Evolutionary conservation across 1,140 invertebrate genomes (phyloP), one percentile per base, ranked within the genome.

Genomic region (Rhizoglyphus robini): DNA sequence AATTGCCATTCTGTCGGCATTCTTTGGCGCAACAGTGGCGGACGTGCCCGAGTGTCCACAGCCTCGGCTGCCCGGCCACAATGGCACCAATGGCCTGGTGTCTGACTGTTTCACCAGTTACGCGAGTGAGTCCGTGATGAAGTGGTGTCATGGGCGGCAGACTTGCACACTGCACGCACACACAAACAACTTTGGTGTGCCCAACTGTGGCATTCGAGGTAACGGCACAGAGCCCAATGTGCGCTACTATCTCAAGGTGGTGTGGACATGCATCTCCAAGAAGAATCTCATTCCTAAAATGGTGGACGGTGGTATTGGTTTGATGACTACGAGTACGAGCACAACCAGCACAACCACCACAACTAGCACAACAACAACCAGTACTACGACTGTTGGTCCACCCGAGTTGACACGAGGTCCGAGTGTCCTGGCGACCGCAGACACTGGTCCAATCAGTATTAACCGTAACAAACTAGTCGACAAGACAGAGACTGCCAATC

Each of bases 1-100:
- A 70, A 84, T 96, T 4, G 90, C 88, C 23, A 85, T 96, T 68
- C 93, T 90, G 76, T 90, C 88, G 41, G 90, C 90, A 5, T 86
- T 86, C 72, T 96, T 88, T 74, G 90, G 90, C 8, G 81, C 89
- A 64, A 90, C 88, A 0, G 85, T 88, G 74, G 87, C 88, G 72
- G 88, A 90, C 71, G 90, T 86, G 65, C 82, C 88, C 68, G 86
- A 90, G 71, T 95, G 90, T 76, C 88, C 88, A 2, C n/a, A n/a
- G n/a, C 87, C 91, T 73, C 86, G 86, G 1, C 87, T 86, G 27
- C 8, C 8, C 4, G 20, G 48, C 20, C 48, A 51, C 20, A n/a
- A n/a, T 11, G 4, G 20, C 29, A 4, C 48, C n/a, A n/a, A n/a
- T n/a, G n/a, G n/a, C n/a, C n/a, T n/a, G n/a, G n/a, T n/a, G n/a